Conservation (phyloP, 2,797 vertebrate species). For the Balearica regulorum region DNA sequence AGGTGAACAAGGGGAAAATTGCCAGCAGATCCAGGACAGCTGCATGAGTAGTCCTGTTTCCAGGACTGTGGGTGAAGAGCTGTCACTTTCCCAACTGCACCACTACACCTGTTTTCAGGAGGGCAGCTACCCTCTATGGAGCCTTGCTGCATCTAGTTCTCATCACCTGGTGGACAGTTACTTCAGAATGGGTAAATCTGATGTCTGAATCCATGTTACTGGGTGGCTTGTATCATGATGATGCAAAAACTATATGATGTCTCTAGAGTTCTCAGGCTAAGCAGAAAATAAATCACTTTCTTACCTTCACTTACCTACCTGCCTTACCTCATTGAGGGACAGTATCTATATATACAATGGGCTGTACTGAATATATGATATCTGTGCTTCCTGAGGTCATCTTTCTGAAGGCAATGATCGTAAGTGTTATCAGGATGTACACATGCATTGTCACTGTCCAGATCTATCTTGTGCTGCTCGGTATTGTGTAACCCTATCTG, state of each 20-base stretch:
- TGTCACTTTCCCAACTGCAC: neutral
- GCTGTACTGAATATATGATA: neutral
- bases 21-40: neutral
- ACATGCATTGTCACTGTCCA: neutral
- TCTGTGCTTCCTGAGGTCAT: neutral
- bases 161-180: neutral
- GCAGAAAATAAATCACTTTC: neutral
- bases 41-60: neutral
- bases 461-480: neutral
- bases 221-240: neutral
- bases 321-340: neutral
- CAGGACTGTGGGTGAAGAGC: neutral
- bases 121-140: neutral
- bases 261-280: neutral
- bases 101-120: neutral
- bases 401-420: neutral
- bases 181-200: neutral
- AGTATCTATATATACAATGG: neutral
- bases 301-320: neutral
- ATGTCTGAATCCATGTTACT: neutral
- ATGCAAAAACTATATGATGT: neutral
- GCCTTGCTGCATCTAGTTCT: neutral
- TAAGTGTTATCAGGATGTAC: neutral
- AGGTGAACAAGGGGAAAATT: neutral
- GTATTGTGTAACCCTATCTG: neutral